phyloP scores from a whole-genome alignment of 2,888 invertebrate species.

The Dryobota labecula region DNA sequence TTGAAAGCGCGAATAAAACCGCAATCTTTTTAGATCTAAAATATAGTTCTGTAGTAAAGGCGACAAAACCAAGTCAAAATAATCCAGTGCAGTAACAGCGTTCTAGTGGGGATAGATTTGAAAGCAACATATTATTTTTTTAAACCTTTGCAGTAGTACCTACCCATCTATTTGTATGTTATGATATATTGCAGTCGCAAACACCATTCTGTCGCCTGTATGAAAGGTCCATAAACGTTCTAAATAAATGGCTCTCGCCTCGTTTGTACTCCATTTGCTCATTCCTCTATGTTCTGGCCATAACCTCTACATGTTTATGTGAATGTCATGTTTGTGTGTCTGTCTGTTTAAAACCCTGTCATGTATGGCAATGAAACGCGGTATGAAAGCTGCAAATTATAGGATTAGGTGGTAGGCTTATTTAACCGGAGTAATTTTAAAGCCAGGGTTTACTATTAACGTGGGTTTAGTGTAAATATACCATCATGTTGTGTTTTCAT shows the following conservation, averaged over 20 bases:
- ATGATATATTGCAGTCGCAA: not conserved
- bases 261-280: conserved; percentile 31
- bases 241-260: not conserved
- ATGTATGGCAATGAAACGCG: conserved; percentile 52
- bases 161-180: no score
- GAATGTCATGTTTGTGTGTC: conserved; percentile 45
- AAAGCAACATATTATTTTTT: no score
- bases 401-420: conserved; percentile 41
- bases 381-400: conserved; percentile 49
- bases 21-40: not conserved
- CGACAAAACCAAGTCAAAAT: not conserved
- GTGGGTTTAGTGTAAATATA: conserved; percentile 37
- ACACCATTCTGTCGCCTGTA: not conserved
- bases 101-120: not conserved
- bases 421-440: conserved; percentile 33
- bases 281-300: conserved; percentile 24
- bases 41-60: not conserved
- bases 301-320: conserved; percentile 56
- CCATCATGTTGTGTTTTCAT: conserved; percentile 31
- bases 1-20: not conserved
- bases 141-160: no score
- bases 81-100: not conserved
- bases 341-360: conserved; percentile 48
- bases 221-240: conserved; percentile 4
- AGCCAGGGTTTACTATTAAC: conserved; percentile 41